These are phyloP conservation scores for Manacus vitellinus DNA, from an alignment of 2,113 vertebrate species.

Conservation along the genomic window DNA sequence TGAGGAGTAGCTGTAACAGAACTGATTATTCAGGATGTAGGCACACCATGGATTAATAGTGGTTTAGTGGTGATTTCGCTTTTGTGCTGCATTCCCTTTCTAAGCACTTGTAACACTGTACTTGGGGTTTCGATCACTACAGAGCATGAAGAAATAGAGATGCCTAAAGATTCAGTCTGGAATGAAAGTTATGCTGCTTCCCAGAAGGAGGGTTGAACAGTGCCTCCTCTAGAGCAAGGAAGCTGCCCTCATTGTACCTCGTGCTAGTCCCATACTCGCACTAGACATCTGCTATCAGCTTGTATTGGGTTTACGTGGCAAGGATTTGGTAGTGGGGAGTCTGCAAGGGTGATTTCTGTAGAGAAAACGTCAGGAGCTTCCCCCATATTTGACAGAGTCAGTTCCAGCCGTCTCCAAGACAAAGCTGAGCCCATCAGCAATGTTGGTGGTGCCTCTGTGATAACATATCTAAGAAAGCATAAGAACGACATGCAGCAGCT, in stretches of 20 bases:
- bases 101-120: not conserved
- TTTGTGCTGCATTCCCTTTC: not conserved
- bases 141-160: not conserved
- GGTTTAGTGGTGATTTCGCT: not conserved
- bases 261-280: not conserved
- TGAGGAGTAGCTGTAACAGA: not conserved
- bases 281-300: not conserved
- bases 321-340: not conserved
- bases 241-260: not conserved
- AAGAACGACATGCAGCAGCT: not conserved
- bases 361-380: not conserved
- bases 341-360: not conserved
- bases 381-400: fast-evolving
- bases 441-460: not conserved
- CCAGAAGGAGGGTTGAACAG: not conserved
- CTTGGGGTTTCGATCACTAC: not conserved
- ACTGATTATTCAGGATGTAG: not conserved
- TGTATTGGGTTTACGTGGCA: not conserved
- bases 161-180: not conserved
- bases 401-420: not conserved
- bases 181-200: not conserved
- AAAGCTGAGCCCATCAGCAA: not conserved
- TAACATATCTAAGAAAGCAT: not conserved
- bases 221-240: not conserved
- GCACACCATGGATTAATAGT: not conserved